Evolutionary conservation across 2,888 invertebrate genomes (phyloP), one percentile per base, ranked within the genome.

Genomic region (Xestoiulus laeticollis): DNA sequence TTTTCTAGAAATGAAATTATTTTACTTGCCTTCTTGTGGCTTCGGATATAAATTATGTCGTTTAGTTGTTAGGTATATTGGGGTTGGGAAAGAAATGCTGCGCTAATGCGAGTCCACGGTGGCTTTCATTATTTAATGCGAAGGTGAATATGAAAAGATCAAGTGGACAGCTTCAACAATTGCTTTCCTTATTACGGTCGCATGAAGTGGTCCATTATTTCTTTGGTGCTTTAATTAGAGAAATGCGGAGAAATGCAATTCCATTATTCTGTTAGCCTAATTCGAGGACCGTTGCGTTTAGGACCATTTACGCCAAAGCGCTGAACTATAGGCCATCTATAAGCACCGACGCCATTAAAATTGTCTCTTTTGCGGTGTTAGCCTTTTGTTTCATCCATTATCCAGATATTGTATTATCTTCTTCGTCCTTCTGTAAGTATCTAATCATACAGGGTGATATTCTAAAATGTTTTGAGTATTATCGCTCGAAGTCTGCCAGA

Each of bases 101-200:
- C 30, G 30, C 22, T 59, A 59, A 30, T 26, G 78, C 30, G 59
- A n/a, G 22, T 16, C 59, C 59, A 59, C 59, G 19, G n/a, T 78
- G 26, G 78, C 78, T 78, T 78, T 78, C 78, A 78, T 78, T 78
- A 78, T 78, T 78, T 78, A 78, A 78, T 30, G 78, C 14, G 78
- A 26, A 68, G 26, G 68, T 26, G 68, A 78, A 78, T 78, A 78
- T 78, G 78, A 78, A 78, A 78, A 78, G 78, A 78, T 78, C 30
- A 78, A 78, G 30, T 78, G 78, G 78, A 78, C 78, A 78, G 78
- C 78, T 78, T 78, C 78, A 78, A 78, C 78, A 78, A 78, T 78
- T 78, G 30, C 78, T 78, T 78, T 78, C 30, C 78, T 78, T 78
- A 78, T 78, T 78, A 78, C 78, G 30, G 78, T 78, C 78, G 30